A percentile compares a stretch with the other conserved stretches of the same genome.
phyloP scores from a whole-genome alignment of 2,888 invertebrate species.

The Acheta domesticus region DNA sequence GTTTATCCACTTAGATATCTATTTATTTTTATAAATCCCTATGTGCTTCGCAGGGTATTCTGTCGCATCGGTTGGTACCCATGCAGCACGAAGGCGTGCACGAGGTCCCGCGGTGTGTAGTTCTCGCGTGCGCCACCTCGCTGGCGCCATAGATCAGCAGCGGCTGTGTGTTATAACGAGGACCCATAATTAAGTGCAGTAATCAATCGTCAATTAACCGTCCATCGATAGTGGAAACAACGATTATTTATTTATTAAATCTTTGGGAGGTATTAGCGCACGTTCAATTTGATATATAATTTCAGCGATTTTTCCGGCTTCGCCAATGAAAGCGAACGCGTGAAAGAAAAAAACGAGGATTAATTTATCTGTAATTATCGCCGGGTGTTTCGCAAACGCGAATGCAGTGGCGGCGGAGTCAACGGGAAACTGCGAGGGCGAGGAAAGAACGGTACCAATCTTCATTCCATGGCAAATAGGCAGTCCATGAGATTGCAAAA shows the following conservation, averaged over 20 bases:
- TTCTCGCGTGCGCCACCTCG: too few relatives aligned
- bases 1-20: too few relatives aligned
- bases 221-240: slow-evolving; percentile 11
- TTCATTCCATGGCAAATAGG: too few relatives aligned
- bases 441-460: too few relatives aligned
- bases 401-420: too few relatives aligned
- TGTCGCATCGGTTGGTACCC: too few relatives aligned
- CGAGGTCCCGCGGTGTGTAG: too few relatives aligned
- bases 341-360: neutral
- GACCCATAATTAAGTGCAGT: neutral
- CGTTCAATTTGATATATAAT: neutral
- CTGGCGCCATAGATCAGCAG: too few relatives aligned
- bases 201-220: slow-evolving; percentile 1
- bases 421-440: neutral
- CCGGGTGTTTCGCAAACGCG: neutral
- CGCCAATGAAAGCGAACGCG: neutral
- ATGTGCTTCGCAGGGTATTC: too few relatives aligned
- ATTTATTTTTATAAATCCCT: too few relatives aligned
- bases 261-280: slow-evolving; percentile 1
- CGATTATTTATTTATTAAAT: neutral
- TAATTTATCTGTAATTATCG: neutral
- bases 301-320: neutral
- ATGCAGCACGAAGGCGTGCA: too few relatives aligned
- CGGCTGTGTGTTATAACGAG: neutral
- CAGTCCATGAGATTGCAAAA: neutral